Conservation (phyloP, 2,797 vertebrate genomes). For the Varecia variegata region DNA sequence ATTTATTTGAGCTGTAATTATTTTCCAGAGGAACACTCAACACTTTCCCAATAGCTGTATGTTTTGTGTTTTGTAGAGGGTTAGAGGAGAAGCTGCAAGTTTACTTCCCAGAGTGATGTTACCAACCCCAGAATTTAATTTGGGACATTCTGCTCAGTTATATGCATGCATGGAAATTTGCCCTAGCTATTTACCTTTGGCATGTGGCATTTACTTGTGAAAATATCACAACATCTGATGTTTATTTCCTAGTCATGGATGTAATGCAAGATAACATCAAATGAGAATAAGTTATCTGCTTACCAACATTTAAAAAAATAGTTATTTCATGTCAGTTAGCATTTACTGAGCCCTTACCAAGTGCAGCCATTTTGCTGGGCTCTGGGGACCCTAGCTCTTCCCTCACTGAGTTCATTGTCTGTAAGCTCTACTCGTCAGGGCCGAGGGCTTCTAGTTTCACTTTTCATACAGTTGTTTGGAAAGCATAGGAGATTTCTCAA, state of each 20-base stretch:
- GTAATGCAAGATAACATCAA: not conserved
- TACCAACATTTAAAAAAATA: not conserved
- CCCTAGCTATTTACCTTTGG: not conserved
- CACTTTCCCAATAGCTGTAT: not conserved
- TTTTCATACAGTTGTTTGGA: not conserved
- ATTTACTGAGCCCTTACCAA: not conserved
- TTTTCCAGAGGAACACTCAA: not conserved
- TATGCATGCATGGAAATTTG: not conserved
- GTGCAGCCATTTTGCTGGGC: not conserved
- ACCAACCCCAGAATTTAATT: not conserved
- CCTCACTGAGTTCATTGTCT: not conserved
- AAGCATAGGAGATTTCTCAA: conserved; percentile 20
- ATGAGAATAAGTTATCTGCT: not conserved
- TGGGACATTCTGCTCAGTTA: not conserved
- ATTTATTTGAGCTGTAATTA: not conserved
- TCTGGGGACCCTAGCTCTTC: not conserved
- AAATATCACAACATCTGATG: not conserved
- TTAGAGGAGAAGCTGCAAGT: not conserved
- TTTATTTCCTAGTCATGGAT: not conserved
- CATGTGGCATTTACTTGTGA: not conserved
- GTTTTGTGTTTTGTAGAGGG: not conserved
- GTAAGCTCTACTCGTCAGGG: not conserved
- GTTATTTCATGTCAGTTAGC: not conserved
- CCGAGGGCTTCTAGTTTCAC: not conserved
- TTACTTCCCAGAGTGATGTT: not conserved